Evolutionary conservation across 2,113 vertebrate species (phyloP).

Genomic region (Epinephelus lanceolatus): DNA sequence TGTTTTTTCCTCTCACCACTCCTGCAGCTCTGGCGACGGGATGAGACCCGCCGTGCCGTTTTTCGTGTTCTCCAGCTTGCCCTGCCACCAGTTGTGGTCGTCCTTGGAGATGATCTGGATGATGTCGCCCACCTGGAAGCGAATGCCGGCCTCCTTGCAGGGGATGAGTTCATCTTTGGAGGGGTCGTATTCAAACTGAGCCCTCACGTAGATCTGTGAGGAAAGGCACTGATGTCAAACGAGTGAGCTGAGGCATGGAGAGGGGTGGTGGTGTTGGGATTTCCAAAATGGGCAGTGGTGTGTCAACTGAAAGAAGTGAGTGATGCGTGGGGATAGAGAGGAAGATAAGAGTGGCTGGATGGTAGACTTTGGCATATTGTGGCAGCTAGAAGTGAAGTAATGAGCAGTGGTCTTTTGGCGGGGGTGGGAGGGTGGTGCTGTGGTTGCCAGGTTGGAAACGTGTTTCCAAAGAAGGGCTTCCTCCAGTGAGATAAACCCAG

Average conservation of each 20-base stretch:
- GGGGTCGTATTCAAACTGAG: conserved; percentile 99
- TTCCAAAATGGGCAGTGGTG: neutral
- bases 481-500: conserved; percentile 30
- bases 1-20: conserved; percentile 89
- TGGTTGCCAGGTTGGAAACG: conserved; percentile 37
- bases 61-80: conserved; percentile 98
- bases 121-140: conserved; percentile 96
- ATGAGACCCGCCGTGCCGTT: conserved; percentile 98
- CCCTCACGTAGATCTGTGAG: conserved; percentile 96
- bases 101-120: conserved; percentile 99
- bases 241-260: neutral
- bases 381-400: conserved; percentile 3
- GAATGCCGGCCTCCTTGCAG: conserved; percentile 98
- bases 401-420: neutral
- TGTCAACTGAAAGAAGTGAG: neutral
- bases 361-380: neutral
- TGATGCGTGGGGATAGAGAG: neutral
- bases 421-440: too few relatives aligned
- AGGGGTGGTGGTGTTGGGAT: neutral
- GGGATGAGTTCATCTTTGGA: conserved; percentile 98
- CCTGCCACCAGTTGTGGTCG: conserved; percentile 99
- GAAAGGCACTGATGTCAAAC: neutral
- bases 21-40: conserved; percentile 98
- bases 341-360: neutral
- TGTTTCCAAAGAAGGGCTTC: conserved; percentile 23